Base-by-base conservation (phyloP, 2,113 vertebrate species). In the Mystacornis crossleyi region DNA sequence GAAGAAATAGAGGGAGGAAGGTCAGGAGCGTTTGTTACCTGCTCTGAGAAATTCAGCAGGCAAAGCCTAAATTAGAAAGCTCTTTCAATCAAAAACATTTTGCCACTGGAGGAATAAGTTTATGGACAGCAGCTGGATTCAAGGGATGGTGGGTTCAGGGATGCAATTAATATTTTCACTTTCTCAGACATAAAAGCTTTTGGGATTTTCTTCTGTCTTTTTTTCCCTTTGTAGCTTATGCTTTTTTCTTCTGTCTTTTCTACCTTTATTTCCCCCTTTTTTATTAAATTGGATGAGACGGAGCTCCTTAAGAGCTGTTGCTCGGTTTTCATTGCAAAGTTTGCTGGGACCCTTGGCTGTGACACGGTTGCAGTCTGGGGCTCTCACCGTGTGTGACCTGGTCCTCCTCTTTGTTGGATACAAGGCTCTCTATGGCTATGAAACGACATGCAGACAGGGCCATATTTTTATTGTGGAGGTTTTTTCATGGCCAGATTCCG, bases 21-120 rank as follows among this genome's bases (percentile, higher is more conserved):
- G 71, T 93, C 85, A 81, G 62, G 51, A 48, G 73, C n/a, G 33
- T 62, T 94, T 1, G 1, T 72, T 83, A 58, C 19, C 36, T 1
- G 4, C 69, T 34, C 12, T 4, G 74, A 79, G 74, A 93, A 94
- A 92, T 93, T 77, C 85, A 93, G 55, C 66, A 93, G 50, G 54
- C 70, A 91, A 82, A 50, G 50, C 42, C 50, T 66, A 83, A 94
- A 88, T 51, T 80, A 54, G 81, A 94, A 95, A 88, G 17, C 47
- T 86, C 26, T 73, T 96, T 96, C 91, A 94, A 80, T 91, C 92
- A 93, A 43, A 94, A 77, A 3, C 36, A 40, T 80, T 91, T 90
- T 82, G 42, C 81, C 87, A 66, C 62, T 55, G 71, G 84, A 93
- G 66, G 47, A 78, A 66, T 54, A 75, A 62, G 26, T 79, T 80